Conservation (phyloP, 2,113 vertebrate species). For the Carettochelys insculpta region DNA sequence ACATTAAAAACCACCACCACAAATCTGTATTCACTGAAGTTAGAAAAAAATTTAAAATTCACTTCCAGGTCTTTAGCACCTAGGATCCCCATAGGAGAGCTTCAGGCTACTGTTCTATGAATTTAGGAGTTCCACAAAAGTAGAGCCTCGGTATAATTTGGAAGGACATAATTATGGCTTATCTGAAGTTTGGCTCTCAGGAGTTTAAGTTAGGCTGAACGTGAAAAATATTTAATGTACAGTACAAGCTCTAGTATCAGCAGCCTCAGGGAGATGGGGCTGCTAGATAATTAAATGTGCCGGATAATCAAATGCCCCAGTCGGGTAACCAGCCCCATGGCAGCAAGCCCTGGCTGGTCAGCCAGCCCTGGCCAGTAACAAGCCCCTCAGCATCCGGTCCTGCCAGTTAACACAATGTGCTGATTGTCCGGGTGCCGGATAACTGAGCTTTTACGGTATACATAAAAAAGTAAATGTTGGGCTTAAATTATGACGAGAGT, state of each 20-base stretch:
- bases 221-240: background rate
- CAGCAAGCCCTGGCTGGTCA: too few species aligned
- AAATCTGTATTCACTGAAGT: conserved; percentile 2
- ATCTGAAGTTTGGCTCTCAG: background rate
- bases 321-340: too few species aligned
- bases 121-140: background rate
- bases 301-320: too few species aligned
- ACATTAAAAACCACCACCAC: conserved; percentile 33
- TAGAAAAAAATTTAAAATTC: too few species aligned
- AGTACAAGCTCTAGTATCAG: too few species aligned
- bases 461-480: background rate
- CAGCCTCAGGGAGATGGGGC: too few species aligned
- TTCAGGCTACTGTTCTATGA: background rate
- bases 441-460: too few species aligned
- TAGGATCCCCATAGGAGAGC: background rate
- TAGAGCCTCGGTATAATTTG: background rate
- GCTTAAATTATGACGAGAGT: background rate
- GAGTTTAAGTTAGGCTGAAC: background rate
- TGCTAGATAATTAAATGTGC: too few species aligned
- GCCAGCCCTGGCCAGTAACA: too few species aligned
- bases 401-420: too few species aligned
- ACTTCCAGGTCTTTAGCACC: background rate
- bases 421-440: too few species aligned
- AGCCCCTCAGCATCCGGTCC: too few species aligned
- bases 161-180: background rate